phyloP scores from a whole-genome alignment of 2,113 vertebrate species.

The Rana temporaria region DNA sequence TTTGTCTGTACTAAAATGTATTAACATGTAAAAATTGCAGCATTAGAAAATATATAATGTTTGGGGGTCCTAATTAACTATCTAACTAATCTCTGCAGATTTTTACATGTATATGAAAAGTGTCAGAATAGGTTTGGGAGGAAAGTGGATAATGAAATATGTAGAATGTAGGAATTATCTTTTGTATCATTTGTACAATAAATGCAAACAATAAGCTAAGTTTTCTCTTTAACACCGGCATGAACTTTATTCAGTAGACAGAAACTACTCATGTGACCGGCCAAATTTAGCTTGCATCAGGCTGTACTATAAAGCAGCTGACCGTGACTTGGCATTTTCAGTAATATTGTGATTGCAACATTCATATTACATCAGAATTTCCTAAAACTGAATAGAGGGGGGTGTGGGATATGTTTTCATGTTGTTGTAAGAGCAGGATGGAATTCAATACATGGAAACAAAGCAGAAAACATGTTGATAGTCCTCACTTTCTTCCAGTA shows the following conservation, averaged over 20 bases:
- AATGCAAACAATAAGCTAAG: too few species aligned
- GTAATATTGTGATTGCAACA: neutral
- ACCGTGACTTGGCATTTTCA: constrained; percentile 35
- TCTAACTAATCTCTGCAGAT: too few species aligned
- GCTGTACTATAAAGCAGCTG: neutral
- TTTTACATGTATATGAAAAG: too few species aligned
- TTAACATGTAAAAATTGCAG: too few species aligned
- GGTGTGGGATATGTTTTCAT: constrained; percentile 36
- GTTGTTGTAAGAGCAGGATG: constrained; percentile 34
- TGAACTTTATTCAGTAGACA: neutral
- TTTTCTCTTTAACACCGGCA: neutral
- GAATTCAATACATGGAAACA: constrained; percentile 43
- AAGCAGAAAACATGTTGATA: constrained; percentile 45
- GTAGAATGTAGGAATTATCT: too few species aligned
- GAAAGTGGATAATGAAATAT: too few species aligned
- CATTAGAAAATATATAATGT: too few species aligned
- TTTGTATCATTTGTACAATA: too few species aligned
- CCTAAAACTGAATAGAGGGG: neutral
- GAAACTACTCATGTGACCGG: constrained; percentile 54
- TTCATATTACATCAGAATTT: neutral
- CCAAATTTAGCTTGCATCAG: constrained; percentile 46
- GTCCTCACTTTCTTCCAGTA: neutral
- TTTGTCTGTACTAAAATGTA: too few species aligned
- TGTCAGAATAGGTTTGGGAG: too few species aligned
- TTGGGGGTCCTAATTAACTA: too few species aligned